Evolutionary conservation across 2,113 vertebrate species (phyloP), one percentile per base, ranked within the genome.

Genomic region (Carollia perspicillata): DNA sequence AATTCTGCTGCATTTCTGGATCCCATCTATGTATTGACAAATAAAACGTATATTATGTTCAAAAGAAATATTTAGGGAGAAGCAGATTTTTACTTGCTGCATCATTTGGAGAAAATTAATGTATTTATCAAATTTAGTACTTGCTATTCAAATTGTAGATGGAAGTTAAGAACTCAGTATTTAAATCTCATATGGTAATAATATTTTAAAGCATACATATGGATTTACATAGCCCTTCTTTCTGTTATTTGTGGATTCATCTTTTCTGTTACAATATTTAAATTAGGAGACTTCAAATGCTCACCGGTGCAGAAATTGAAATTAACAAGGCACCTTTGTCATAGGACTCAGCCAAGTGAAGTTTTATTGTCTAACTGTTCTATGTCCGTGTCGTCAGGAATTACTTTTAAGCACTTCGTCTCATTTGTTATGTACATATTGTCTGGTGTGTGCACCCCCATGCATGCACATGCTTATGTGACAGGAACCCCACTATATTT

Each of bases 1-100:
- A 68, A 85, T 90, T 90, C 55, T 23, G 1, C 20, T 85, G 28
- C 40, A 89, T 97, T 97, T 40, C 47, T 88, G 23, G 10, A 44
- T 37, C 6, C 0, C 4, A 66, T n/a, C 78, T 69, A 4, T 77
- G 3, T 90, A 55, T 28, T 53, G 40, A 81, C 30, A 84, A 92
- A 51, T 44, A 33, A 68, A 72, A 60, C 10, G 5, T 42, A 0
- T 1, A 11, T 60, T 71, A 17, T 72, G 35, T 26, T 12, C 8
- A 66, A 60, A 53, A 44, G 2, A 86, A 60, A 92, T 78, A 71
- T 37, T 53, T 63, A 30, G 63, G 9, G 16, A 58, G 23, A 47
- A 42, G 4, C 4, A 75, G 5, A 89, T 84, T 63, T 72, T 85
- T 11, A 83, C 16, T 83, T 65, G 80, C 20, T 63, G 11, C 6